These are phyloP conservation scores for Coelinius sp. DNA, from an alignment of 2,888 invertebrate genomes.

Conservation along the genomic window DNA sequence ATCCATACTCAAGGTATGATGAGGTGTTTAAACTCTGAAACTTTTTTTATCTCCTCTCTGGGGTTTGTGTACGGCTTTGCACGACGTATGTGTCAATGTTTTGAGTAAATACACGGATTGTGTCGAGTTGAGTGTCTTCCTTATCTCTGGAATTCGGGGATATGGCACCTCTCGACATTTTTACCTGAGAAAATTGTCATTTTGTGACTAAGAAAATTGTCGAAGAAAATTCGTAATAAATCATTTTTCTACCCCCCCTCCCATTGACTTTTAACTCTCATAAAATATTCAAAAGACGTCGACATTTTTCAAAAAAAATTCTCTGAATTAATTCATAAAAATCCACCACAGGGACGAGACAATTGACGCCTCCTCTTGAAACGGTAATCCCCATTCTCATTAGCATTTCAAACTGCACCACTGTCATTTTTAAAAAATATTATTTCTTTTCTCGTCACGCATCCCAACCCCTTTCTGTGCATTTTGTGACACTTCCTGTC, in stretches of 20 bases:
- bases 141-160: constrained; percentile 12
- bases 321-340: constrained; percentile 4
- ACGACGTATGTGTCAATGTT: constrained; percentile 30
- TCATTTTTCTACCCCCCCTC: no score
- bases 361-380: constrained; percentile 11
- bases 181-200: not conserved
- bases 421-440: not conserved
- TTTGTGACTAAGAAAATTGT: not conserved
- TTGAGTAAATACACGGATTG: constrained; percentile 31
- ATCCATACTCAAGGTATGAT: not conserved
- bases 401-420: not conserved
- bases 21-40: constrained; percentile 1
- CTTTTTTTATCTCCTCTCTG: not conserved
- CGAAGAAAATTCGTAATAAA: no score
- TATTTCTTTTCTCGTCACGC: constrained; percentile 46
- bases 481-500: constrained; percentile 46
- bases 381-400: not conserved
- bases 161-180: not conserved
- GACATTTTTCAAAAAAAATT: not conserved
- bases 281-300: not conserved
- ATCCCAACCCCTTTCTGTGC: constrained; percentile 44
- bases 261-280: not conserved
- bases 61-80: constrained; percentile 9
- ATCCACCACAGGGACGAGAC: not conserved
- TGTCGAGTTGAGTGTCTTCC: not conserved